Conservation (phyloP, 2,888 invertebrate genomes). For the Folsomia manolachei region DNA sequence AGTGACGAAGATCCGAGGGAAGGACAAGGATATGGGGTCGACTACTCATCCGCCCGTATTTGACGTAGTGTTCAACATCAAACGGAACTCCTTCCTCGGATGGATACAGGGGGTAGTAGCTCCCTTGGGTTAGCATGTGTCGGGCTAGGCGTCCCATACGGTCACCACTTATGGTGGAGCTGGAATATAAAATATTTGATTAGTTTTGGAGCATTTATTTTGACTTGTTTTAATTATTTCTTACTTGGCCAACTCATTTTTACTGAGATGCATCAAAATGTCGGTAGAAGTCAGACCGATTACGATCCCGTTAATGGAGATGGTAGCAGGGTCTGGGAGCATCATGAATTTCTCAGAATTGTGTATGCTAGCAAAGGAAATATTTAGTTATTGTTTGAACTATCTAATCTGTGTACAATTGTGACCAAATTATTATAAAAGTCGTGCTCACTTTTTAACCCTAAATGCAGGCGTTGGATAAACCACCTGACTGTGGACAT, state of each 20-base stretch:
- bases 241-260: constrained; percentile 69
- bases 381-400: too few relatives aligned
- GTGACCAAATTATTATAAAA: too few relatives aligned
- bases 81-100: constrained; percentile 64
- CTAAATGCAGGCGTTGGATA: constrained; percentile 78
- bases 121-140: constrained; percentile 73
- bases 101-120: constrained; percentile 79
- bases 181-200: constrained; percentile 49
- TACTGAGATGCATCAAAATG: constrained; percentile 74
- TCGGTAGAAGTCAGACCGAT: constrained; percentile 80
- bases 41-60: constrained; percentile 67
- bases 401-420: too few relatives aligned
- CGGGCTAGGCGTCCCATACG: constrained; percentile 71
- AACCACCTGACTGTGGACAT: constrained; percentile 72
- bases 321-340: constrained; percentile 75
- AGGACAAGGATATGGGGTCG: constrained; percentile 79
- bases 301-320: constrained; percentile 72
- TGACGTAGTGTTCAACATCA: constrained; percentile 70
- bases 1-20: constrained; percentile 80
- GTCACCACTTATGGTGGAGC: constrained; percentile 60
- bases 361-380: too few relatives aligned
- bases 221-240: constrained; percentile 55
- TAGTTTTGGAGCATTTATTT: constrained; percentile 4
- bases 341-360: constrained; percentile 60
- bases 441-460: background rate